Percentiles rank a stretch among this genome's conserved stretches.
These are phyloP conservation scores for Lates japonicus DNA, from an alignment of 2,797 vertebrate species.

Conservation along the genomic window DNA sequence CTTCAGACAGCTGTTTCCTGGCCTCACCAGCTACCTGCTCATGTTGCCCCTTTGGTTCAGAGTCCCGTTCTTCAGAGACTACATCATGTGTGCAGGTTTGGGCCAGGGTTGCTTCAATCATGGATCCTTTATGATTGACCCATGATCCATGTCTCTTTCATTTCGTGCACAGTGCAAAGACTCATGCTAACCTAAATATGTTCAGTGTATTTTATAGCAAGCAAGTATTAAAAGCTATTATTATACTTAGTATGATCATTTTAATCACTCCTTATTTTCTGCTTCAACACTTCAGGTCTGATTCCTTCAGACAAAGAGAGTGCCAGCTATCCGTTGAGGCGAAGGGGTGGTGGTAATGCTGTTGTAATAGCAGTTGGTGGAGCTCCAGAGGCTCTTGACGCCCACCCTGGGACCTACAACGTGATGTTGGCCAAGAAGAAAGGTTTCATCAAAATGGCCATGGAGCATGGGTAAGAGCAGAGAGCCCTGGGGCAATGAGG, in stretches of 20 bases:
- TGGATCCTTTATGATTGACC: too few species aligned
- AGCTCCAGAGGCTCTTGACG: slow-evolving; percentile 91
- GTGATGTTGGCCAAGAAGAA: slow-evolving; percentile 91
- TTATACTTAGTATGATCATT: neutral
- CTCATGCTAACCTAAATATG: too few species aligned
- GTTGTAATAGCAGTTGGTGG: slow-evolving; percentile 91
- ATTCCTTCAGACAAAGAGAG: slow-evolving; percentile 91
- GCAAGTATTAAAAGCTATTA: neutral
- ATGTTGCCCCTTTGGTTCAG: slow-evolving; percentile 95
- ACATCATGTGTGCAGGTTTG: slow-evolving; percentile 91
- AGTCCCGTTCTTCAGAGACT: slow-evolving; percentile 93
- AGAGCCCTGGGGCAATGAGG: neutral
- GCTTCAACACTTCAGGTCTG: slow-evolving; percentile 84
- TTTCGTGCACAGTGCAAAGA: neutral
- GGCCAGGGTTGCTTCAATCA: neutral
- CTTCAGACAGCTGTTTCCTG: slow-evolving; percentile 89
- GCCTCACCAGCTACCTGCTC: slow-evolving; percentile 89
- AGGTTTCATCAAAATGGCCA: slow-evolving; percentile 94
- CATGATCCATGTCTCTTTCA: neutral
- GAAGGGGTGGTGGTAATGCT: slow-evolving; percentile 83
- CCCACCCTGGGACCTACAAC: slow-evolving; percentile 88
- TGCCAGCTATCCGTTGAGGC: slow-evolving; percentile 82
- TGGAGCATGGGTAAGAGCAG: slow-evolving; percentile 89
- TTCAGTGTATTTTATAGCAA: too few species aligned
- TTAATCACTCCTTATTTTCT: slow-evolving; percentile 13